phyloP scores from a whole-genome alignment of 1,140 invertebrate species.

The Drosophila kikkawai region DNA sequence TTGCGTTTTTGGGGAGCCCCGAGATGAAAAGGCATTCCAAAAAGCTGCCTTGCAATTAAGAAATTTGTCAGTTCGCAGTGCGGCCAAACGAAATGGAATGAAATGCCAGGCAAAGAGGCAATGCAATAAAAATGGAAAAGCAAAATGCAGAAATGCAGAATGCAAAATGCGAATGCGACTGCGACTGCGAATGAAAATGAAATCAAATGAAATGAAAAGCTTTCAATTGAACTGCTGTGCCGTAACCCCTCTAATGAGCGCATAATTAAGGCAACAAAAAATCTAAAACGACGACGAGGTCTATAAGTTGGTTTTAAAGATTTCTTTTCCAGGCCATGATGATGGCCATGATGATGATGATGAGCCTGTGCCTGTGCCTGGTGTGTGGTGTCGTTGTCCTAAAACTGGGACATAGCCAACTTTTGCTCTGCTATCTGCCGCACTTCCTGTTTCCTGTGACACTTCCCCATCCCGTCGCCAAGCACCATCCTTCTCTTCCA shows the following conservation, averaged over 20 bases:
- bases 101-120: conserved; percentile 14
- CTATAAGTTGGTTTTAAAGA: conserved; percentile 21
- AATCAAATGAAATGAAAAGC: conserved; percentile 72
- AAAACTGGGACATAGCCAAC: conserved; percentile 61
- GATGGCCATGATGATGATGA: conserved; percentile 4
- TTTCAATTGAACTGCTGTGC: conserved; percentile 70
- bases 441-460: conserved; percentile 80
- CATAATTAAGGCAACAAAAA: conserved; percentile 53
- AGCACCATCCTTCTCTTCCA: background rate
- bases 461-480: conserved; percentile 56
- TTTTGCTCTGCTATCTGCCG: conserved; percentile 76
- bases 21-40: conserved; percentile 64
- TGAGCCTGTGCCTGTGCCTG: conserved; percentile 2
- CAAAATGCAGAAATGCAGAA: background rate
- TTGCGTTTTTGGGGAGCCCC: conserved; percentile 38
- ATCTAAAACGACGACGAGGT: conserved; percentile 3
- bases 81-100: conserved; percentile 41
- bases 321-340: conserved; percentile 9
- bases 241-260: conserved; percentile 39
- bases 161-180: background rate
- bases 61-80: conserved; percentile 75
- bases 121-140: conserved; percentile 17
- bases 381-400: conserved; percentile 51
- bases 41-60: conserved; percentile 74
- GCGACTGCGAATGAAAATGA: conserved; percentile 10